Evolutionary conservation across 2,113 vertebrate genomes (phyloP), one percentile per base, ranked within the genome.

Genomic region (Scalopus aquaticus): DNA sequence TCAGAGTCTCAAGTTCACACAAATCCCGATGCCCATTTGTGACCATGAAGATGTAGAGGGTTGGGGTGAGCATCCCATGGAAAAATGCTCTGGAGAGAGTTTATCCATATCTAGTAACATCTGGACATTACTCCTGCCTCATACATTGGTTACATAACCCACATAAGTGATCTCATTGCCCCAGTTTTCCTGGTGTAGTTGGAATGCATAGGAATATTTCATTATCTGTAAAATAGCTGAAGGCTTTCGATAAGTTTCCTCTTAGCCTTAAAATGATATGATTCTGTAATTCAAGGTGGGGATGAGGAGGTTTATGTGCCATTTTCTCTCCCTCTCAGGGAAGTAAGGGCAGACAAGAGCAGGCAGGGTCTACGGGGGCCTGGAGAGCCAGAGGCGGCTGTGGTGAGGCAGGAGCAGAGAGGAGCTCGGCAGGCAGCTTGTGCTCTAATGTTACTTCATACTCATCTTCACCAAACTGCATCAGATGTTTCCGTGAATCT

Each of bases 121-220:
- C 24, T 51, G 39, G 13, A 42, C n/a, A 2, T 60, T 69, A 84
- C 67, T 81, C 32, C 44, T 82, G 62, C 24, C 32, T 93, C 32
- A 46, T 15, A 65, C 10, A 2, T 17, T 83, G 60, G 22, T 92
- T 85, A 69, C 9, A 54, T 80, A 90, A 81, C 26, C 11, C 16
- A 10, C 35, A 30, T 17, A 70, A 2, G 20, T 65, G 65, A n/a
- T 74, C 64, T 88, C n/a, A 56, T 24, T 60, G 39, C 32, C 51
- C 37, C 32, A 72, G 58, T 46, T 89, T 85, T 76, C 19, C 17
- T 93, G 4, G 20, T n/a, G 0, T 60, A 76, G 37, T 28, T 86
- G 78, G 39, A 96, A 94, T 92, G 96, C 58, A 64, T 42, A 70
- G 35, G 28, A 72, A 89, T 80, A 74, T 82, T 84, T 91, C 22